phyloP scores from a whole-genome alignment of 1,140 invertebrate species.

The Anagrus nilaparvatae region DNA sequence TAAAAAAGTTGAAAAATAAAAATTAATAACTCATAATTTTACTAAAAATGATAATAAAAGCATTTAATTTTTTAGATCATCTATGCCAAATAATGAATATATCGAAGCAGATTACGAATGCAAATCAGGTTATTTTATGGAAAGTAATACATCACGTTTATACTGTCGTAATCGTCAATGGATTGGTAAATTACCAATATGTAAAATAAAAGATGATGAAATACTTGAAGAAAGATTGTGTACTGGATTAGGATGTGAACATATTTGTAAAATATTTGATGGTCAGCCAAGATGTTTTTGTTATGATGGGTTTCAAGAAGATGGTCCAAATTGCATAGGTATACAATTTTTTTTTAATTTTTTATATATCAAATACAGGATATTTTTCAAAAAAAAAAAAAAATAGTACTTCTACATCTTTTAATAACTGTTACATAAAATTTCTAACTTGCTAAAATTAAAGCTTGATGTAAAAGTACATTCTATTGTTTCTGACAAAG shows the following conservation, averaged over 20 bases:
- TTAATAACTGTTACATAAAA: too few relatives aligned
- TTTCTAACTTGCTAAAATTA: too few relatives aligned
- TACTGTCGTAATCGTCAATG: slow-evolving; percentile 35
- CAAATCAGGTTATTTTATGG: slow-evolving; percentile 26
- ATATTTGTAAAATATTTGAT: slow-evolving; percentile 40
- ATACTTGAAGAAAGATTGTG: slow-evolving; percentile 25
- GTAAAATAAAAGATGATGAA: slow-evolving; percentile 26
- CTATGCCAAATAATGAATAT: slow-evolving; percentile 34
- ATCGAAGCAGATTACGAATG: slow-evolving; percentile 41
- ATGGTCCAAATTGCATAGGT: slow-evolving; percentile 36
- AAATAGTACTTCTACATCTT: too few relatives aligned
- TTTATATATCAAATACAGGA: too few relatives aligned
- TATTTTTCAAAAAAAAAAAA: too few relatives aligned
- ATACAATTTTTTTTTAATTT: slow-evolving; percentile 16
- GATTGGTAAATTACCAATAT: slow-evolving; percentile 35
- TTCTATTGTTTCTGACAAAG: too few relatives aligned
- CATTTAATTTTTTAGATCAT: too few relatives aligned
- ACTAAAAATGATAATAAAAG: too few relatives aligned
- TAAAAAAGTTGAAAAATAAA: too few relatives aligned
- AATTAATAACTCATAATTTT: too few relatives aligned
- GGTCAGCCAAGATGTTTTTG: slow-evolving; percentile 40
- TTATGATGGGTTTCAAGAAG: slow-evolving; percentile 35
- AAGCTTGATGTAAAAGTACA: too few relatives aligned
- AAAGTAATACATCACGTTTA: slow-evolving; percentile 20
- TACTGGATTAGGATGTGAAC: slow-evolving; percentile 33